Base-by-base conservation (phyloP, 1,140 invertebrate species). In the Atta cephalotes region DNA sequence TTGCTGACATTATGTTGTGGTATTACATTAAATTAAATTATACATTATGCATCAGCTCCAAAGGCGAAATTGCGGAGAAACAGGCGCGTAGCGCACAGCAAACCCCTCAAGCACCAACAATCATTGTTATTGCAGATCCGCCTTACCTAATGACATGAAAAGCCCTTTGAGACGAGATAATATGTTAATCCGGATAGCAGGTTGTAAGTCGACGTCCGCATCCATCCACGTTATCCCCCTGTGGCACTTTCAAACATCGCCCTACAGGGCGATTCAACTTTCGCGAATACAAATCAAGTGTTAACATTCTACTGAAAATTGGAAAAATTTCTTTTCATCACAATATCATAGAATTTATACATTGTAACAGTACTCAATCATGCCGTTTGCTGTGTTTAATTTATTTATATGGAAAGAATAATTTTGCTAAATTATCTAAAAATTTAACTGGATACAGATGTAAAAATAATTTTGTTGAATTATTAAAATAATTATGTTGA, bases 111-210 rank as follows among this genome's bases (percentile, higher is more conserved):
- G 70, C 80, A 74, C 45, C 39, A 84, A 76, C 70, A 74, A 84
- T 84, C 70, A 74, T 84, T 84, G 68, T 84, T 84, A 84, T 76
- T 84, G 58, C 70, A 84, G 70, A 84, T 84, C 56, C 70, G 39
- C 39, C 80, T 84, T 76, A 74, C 70, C 56, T 84, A 84, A 84
- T 84, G 70, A 84, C 70, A 84, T 84, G 80, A 84, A 84, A 84
- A 84, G 80, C 80, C 39, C 70, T 84, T 84, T 84, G 80, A 84
- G 80, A 84, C 56, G 80, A 62, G 80, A 84, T 84, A 90, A 90
- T 87, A 86, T 79, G 65, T 86, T 70, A 90, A 89, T 90, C 86
- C 88, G 58, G 71, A 82, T 88, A 56, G 63, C 82, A 89, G 74
- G 53, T 89, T 80, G 60, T 90, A 82, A 68, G 56, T 89, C 28